Conservation (phyloP, 2,113 vertebrate genomes). For the Motacilla tschutschensis region DNA sequence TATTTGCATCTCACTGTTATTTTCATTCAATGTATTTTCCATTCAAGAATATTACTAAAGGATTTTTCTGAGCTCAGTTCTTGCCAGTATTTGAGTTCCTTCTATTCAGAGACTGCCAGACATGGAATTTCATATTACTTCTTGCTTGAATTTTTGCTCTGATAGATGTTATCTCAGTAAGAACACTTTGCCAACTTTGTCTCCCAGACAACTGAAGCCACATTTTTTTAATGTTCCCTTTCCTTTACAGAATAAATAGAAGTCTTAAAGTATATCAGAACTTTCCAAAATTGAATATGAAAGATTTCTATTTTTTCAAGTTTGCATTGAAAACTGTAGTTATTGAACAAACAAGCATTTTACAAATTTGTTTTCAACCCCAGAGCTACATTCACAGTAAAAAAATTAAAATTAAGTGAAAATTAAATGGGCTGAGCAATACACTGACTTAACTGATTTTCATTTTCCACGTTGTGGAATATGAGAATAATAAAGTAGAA, state of each 20-base stretch:
- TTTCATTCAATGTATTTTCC: background rate
- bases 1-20: background rate
- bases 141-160: background rate
- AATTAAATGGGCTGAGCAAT: conserved; percentile 14
- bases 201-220: background rate
- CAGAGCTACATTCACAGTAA: background rate
- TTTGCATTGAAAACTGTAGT: background rate
- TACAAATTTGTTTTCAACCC: background rate
- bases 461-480: background rate
- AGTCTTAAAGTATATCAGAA: background rate
- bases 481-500: background rate
- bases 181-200: background rate
- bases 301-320: background rate
- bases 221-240: background rate
- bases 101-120: background rate
- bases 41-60: background rate
- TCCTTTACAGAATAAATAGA: background rate
- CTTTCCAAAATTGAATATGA: background rate
- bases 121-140: background rate
- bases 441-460: background rate
- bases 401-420: conserved; percentile 20
- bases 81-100: background rate
- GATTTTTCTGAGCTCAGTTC: background rate
- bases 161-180: background rate
- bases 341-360: background rate